phyloP scores from a whole-genome alignment of 2,113 vertebrate species.

The Nannobrachium achirus region DNA sequence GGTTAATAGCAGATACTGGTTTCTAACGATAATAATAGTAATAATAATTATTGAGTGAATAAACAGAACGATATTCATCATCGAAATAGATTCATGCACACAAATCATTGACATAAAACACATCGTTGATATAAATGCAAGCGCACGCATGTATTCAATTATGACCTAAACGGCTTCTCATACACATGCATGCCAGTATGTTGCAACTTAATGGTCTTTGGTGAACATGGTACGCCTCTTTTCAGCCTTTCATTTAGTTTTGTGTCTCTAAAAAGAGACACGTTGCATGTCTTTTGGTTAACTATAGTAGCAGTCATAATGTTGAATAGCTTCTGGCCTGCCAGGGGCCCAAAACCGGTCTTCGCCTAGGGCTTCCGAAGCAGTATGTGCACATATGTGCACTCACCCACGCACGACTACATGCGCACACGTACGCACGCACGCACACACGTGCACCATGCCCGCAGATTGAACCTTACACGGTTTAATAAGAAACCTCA shows the following conservation, averaged over 20 bases:
- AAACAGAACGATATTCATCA: no score
- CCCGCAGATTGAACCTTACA: constrained; percentile 67
- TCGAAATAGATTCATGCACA: no score
- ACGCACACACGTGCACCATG: constrained; percentile 35
- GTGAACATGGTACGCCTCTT: no score
- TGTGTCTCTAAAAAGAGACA: background rate
- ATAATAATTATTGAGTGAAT: no score
- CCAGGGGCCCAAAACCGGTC: constrained; percentile 25
- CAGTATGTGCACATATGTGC: background rate
- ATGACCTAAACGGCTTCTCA: no score
- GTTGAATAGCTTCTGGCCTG: constrained; percentile 38
- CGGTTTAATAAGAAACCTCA: constrained; percentile 66
- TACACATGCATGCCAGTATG: no score
- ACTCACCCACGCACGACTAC: constrained; percentile 8
- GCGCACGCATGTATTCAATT: no score
- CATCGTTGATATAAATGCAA: no score
- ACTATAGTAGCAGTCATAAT: constrained; percentile 15
- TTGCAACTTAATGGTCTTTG: no score
- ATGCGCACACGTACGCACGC: constrained; percentile 2
- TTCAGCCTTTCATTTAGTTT: background rate
- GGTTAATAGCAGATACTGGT: no score
- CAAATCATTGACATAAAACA: no score
- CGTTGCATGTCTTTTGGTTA: background rate
- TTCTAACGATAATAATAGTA: no score
- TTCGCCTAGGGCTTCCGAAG: constrained; percentile 39